Conservation (phyloP, 2,113 vertebrate species). For the Catharus fuscescens region DNA sequence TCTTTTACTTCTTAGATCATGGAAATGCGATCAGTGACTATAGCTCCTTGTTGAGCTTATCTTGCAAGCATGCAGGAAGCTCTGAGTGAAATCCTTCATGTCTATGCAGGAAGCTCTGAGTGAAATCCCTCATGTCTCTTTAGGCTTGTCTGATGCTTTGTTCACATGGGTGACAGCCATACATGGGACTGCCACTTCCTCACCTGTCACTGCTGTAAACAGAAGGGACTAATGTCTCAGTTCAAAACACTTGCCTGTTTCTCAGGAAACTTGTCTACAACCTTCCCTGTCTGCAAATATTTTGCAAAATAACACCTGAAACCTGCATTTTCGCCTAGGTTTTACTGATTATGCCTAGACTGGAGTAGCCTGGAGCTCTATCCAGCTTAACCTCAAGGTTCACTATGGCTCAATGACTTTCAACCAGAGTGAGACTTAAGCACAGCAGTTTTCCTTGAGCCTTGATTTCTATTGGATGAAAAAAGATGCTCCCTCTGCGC, state of each 20-base stretch:
- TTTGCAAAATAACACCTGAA: neutral
- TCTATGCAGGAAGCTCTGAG: neutral
- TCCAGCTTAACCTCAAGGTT: neutral
- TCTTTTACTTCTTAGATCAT: neutral
- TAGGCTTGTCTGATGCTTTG: neutral
- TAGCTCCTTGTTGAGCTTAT: neutral
- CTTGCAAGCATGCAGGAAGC: neutral
- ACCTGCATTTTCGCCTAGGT: rapidly evolving
- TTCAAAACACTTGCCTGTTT: neutral
- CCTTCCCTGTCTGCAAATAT: neutral
- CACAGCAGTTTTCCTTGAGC: neutral
- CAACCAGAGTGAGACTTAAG: neutral
- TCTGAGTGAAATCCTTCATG: neutral
- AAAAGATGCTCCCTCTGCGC: neutral
- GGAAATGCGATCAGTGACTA: neutral
- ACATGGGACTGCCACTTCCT: neutral
- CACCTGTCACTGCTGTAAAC: neutral
- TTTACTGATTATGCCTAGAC: neutral
- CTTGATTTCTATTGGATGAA: neutral
- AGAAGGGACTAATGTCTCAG: neutral
- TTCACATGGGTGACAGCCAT: neutral
- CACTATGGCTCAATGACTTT: neutral
- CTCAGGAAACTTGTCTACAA: neutral
- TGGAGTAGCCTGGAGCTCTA: neutral
- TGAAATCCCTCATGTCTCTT: neutral